Base-by-base conservation (phyloP, 2,888 invertebrate genomes). In the Pegoplata infirma region DNA sequence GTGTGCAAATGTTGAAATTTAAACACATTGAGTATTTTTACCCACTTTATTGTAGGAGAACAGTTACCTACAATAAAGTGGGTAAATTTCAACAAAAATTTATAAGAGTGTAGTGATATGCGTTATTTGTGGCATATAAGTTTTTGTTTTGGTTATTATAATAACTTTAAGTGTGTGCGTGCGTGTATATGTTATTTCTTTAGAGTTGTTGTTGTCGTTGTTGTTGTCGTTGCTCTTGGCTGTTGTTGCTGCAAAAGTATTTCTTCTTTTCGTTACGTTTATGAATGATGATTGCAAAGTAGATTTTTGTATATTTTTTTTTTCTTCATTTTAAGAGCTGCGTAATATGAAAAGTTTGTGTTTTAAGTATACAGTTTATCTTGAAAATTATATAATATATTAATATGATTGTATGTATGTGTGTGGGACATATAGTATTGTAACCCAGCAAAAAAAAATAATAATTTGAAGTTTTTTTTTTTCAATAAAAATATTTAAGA, bases 331-430 rank as follows among this genome's bases (percentile, higher is more conserved):
- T 69, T 58, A 3, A n/a, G n/a, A 40, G 19, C 44, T 44, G 7
- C 12, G 7, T 53, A 71, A 71, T 47, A 59, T n/a, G 17, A 76
- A 76, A 76, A 76, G 71, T 75, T 63, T 49, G 61, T 75, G 40
- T 47, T 8, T 67, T 66, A 49, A 55, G 64, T 61, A 69, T 47
- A 28, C 71, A 71, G 64, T 71, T 76, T 66, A 71, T 71, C 59
- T 76, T 71, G 12, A 61, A 71, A 51, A 71, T 76, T 64, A 69
- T n/a, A n/a, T 66, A 66, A 66, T 66, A 61, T 76, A 66, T 76
- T 66, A n/a, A n/a, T 66, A 47, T 40, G 53, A 23, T 17, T 19
- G 12, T 53, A 28, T 44, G 25, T 19, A 32, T 36, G 49, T n/a
- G n/a, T n/a, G n/a, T n/a, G n/a, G n/a, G n/a, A n/a, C n/a, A n/a